A percentile compares a stretch with the other conserved stretches of the same genome.
phyloP scores from a whole-genome alignment of 2,113 vertebrate species.

The Genyomyrus donnyi region DNA sequence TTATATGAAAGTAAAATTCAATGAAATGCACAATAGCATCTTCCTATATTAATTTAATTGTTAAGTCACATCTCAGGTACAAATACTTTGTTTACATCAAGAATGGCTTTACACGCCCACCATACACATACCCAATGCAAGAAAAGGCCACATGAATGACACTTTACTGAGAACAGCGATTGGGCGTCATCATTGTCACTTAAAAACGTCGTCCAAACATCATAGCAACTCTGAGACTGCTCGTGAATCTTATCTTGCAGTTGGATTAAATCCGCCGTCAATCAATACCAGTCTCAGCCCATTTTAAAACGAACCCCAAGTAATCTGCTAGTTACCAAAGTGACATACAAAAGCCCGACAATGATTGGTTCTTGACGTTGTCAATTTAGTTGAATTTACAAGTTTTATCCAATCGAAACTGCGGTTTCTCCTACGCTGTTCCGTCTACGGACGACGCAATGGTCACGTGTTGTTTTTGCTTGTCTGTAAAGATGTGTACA shows the following conservation, averaged over 20 bases:
- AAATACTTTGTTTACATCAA: conserved; percentile 1
- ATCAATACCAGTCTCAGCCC: neutral
- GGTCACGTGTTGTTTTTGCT: conserved; percentile 67
- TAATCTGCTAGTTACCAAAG: neutral
- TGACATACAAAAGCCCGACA: neutral
- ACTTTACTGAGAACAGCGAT: neutral
- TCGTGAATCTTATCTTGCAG: neutral
- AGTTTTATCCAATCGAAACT: conserved; percentile 20
- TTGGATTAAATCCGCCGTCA: neutral
- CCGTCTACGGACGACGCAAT: conserved; percentile 29
- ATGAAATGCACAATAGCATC: neutral
- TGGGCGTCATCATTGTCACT: neutral
- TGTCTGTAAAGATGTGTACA: conserved; percentile 45
- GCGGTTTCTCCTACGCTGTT: conserved; percentile 1
- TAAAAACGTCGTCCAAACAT: neutral
- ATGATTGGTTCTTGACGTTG: conserved; percentile 22
- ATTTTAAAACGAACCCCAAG: neutral
- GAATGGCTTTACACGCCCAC: neutral
- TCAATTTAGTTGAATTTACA: conserved; percentile 13
- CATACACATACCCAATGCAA: neutral
- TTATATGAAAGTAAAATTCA: neutral
- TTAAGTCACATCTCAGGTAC: neutral
- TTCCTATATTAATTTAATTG: neutral
- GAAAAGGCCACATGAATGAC: neutral
- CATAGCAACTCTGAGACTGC: neutral